Percentiles rank a stretch among this genome's conserved stretches.
Conservation (phyloP, 1,140 invertebrate species). For the Polyergus mexicanus region DNA sequence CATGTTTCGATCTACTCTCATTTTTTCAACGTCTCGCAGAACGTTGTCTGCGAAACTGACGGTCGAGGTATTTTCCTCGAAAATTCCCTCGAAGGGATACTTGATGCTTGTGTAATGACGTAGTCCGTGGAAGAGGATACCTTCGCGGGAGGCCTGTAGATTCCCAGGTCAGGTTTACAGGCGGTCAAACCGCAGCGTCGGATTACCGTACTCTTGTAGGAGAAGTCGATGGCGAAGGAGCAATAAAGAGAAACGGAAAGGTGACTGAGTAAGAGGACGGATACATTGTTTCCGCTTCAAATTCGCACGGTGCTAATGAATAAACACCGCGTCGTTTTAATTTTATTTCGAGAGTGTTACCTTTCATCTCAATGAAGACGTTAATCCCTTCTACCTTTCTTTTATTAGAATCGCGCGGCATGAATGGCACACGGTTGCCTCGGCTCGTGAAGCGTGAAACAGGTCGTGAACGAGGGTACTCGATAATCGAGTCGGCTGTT, state of each 20-base stretch:
- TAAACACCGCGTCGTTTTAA: constrained; percentile 6
- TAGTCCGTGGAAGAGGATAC: constrained; percentile 66
- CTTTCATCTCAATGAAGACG: constrained; percentile 48
- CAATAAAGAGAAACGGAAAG: background rate
- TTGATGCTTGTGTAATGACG: constrained; percentile 56
- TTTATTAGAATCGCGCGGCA: constrained; percentile 39
- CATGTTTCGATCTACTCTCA: constrained; percentile 26
- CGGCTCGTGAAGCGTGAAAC: constrained; percentile 60
- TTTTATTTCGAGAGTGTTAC: background rate
- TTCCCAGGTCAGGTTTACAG: constrained; percentile 65
- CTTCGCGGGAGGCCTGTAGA: constrained; percentile 59
- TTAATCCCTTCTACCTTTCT: constrained; percentile 42
- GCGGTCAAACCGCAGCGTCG: constrained; percentile 71
- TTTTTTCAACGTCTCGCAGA: constrained; percentile 3
- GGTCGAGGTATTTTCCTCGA: constrained; percentile 42
- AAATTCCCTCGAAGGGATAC: constrained; percentile 62
- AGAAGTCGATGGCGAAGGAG: background rate
- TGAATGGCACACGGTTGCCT: constrained; percentile 29
- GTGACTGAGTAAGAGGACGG: background rate
- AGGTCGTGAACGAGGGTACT: constrained; percentile 50
- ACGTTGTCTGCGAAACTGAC: constrained; percentile 9
- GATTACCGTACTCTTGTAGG: constrained; percentile 67
- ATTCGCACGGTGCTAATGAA: background rate
- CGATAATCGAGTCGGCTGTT: constrained; percentile 50
- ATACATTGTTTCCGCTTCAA: background rate